These are phyloP conservation scores for Embidobia sp. DNA, from an alignment of 2,888 invertebrate genomes.

Conservation along the genomic window DNA sequence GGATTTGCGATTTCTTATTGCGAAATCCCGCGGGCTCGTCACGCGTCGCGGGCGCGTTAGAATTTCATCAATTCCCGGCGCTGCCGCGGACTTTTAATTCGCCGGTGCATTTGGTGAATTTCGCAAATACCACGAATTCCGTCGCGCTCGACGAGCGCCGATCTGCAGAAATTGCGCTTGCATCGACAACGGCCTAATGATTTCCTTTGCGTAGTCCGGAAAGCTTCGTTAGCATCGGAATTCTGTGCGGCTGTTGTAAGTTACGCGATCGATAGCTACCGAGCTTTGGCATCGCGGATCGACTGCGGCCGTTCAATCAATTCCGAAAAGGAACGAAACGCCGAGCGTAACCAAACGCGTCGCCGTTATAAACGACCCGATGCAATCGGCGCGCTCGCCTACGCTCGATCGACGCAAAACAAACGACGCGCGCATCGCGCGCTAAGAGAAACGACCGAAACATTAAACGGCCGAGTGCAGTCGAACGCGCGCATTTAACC, in stretches of 20 bases:
- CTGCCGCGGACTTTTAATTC: slow-evolving; percentile 19
- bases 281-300: no score
- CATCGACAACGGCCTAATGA: slow-evolving; percentile 8
- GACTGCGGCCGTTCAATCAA: slow-evolving; percentile 16
- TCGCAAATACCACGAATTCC: slow-evolving; percentile 22
- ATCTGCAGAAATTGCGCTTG: not conserved
- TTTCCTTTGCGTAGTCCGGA: slow-evolving; percentile 4
- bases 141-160: not conserved
- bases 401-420: slow-evolving; percentile 10
- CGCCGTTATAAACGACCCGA: slow-evolving; percentile 36
- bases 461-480: slow-evolving; percentile 43
- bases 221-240: slow-evolving; percentile 19
- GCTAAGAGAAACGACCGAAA: slow-evolving; percentile 51
- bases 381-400: slow-evolving; percentile 40
- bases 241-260: not conserved
- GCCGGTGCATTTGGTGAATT: slow-evolving; percentile 16
- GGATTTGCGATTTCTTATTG: not conserved
- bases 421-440: no score
- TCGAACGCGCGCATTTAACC: slow-evolving; percentile 25
- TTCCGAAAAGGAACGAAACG: slow-evolving; percentile 20
- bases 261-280: slow-evolving; percentile 21
- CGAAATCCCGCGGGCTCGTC: not conserved
- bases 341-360: slow-evolving; percentile 34
- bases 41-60: slow-evolving; percentile 8
- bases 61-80: slow-evolving; percentile 16